Evolutionary conservation across 2,888 invertebrate genomes (phyloP).

Genomic region (Drosophila stalkeri): DNA sequence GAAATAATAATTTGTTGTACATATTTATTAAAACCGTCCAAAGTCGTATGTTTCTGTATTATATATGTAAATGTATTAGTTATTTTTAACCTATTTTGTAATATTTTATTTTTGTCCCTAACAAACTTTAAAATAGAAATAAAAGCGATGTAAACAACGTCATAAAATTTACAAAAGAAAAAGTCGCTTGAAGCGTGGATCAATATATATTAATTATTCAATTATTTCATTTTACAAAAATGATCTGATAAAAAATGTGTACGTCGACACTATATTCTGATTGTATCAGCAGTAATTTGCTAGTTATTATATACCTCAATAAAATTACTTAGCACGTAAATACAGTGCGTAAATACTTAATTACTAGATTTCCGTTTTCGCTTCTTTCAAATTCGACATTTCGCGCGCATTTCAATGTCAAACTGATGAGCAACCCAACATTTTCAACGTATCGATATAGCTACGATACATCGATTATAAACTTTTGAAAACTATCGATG

Average conservation of each 20-base stretch:
- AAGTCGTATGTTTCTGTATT: not conserved
- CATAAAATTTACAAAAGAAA: not conserved
- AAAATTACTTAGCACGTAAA: not conserved
- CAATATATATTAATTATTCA: conserved; percentile 7
- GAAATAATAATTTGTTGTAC: conserved; percentile 13
- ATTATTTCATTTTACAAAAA: conserved; percentile 6
- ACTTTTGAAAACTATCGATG: not conserved
- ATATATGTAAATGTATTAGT: not conserved
- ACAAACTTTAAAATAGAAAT: conserved; percentile 8
- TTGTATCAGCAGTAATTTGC: not conserved
- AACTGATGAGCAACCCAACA: not conserved
- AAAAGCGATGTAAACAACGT: not conserved
- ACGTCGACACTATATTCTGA: not conserved
- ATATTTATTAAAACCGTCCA: conserved; percentile 11
- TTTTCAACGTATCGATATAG: not conserved
- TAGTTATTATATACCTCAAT: not conserved
- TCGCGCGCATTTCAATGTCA: not conserved
- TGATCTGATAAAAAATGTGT: not conserved
- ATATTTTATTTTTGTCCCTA: not conserved
- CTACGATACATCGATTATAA: conserved; percentile 9
- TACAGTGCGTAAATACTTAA: not conserved
- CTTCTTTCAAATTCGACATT: not conserved
- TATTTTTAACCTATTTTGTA: not conserved
- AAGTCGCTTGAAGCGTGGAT: not conserved
- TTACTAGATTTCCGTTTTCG: not conserved